Evolutionary conservation across 2,113 vertebrate genomes (phyloP), one percentile per base, ranked within the genome.

Genomic region (Rhabdornis inornatus): DNA sequence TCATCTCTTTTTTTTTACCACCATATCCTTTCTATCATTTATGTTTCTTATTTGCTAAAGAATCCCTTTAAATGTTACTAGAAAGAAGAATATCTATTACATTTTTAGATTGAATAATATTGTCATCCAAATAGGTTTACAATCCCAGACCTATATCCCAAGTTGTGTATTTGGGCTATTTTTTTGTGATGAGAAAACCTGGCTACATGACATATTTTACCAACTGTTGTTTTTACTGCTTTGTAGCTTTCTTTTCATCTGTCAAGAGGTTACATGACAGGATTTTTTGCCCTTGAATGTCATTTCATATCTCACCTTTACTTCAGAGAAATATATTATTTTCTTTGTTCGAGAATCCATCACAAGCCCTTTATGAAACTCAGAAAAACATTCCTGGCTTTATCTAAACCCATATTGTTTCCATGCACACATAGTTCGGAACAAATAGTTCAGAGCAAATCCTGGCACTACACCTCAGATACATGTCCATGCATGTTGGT

Each of bases 221-320:
- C 88, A 83, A 74, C 87, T 95, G 72, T 87, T 97, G 75, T 50
- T 96, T 94, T 87, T 85, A 49, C 66, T 92, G 72, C 91, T 96
- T 94, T 94, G 79, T 94, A 72, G 95, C 97, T 98, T 87, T 89
- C 90, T 96, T 97, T 95, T 95, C 83, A 92, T 97, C 85, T 95
- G 90, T 95, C 89, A 97, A 85, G 63, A 87, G 70, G 89, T 97
- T 96, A 97, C 75, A 91, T 85, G 93, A 97, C 91, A 96, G 92
- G 80, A 79, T 95, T 97, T 91, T 95, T 75, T 5, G 31, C 49
- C 80, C 79, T 82, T 91, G 82, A 92, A 94, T 96, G 64, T 93
- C 89, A 93, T 96, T 96, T 97, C 30, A 49, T 87, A 89, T 76
- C 77, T 98, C 83, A 91, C 59, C 53, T 94, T 97, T 96, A 91